Evolutionary conservation across 2,888 invertebrate species (phyloP), one percentile per base, ranked within the genome.

Genomic region (Drosophila nigricruria): DNA sequence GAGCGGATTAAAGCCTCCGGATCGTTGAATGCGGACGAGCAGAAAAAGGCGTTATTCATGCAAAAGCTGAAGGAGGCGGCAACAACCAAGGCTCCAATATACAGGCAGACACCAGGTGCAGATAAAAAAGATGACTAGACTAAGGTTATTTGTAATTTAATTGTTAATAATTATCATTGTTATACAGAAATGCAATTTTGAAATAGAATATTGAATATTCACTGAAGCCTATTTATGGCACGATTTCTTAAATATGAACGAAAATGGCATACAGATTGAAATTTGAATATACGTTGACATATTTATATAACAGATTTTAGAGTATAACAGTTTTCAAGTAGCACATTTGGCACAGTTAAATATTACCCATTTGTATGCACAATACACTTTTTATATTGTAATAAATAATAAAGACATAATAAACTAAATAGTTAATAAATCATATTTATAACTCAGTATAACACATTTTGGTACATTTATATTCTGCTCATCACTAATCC

Each of bases 31-130:
- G 91, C 80, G 5, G 89, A 86, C 18, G 89, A 92, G 14, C 86
- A 87, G 50, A 88, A 88, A 50, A 93, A 92, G 49, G 67, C 83
- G 0, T 59, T 91, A 4, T 90, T 93, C 63, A 69, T 93, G 76
- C 79, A 90, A 68, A 91, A 83, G 62, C 61, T 93, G 4, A 75
- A 91, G 73, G 84, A 88, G 65, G 86, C 90, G 45, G 83, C 92
- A 43, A 66, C 76, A 10, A 74, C 73, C 5, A 77, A 73, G 38
- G 52, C 80, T 10, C 90, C 91, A 34, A 81, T 90, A 56, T 90
- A 92, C 60, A 58, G 61, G n/a, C 50, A 43, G 61, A 30, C 70
- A 23, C 34, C 52, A 23, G n/a, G 25, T 36, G 10, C 25, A 5
- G 80, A 77, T 14, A 87, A 73, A 63, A 80, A 78, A 47, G 82